These are phyloP conservation scores for Amazonetta brasiliensis DNA, from an alignment of 2,797 vertebrate species.

Conservation along the genomic window DNA sequence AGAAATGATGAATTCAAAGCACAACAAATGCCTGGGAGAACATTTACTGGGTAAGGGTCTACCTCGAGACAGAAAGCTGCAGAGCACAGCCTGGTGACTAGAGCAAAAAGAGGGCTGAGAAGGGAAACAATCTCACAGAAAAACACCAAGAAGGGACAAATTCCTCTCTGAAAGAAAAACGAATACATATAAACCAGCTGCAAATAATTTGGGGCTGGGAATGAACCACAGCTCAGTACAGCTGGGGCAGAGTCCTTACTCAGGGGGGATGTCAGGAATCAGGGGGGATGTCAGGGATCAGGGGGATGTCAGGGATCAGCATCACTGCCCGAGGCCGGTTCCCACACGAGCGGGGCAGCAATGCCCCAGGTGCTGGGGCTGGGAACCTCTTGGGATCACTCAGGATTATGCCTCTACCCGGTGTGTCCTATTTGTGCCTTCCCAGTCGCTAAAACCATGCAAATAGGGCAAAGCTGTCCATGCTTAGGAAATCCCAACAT, in stretches of 20 bases:
- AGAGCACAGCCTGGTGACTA: background rate
- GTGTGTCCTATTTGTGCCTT: background rate
- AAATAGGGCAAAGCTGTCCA: background rate
- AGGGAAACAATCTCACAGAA: background rate
- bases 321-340: accelerated
- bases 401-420: background rate
- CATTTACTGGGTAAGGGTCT: background rate
- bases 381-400: background rate
- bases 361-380: background rate
- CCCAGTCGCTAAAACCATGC: background rate
- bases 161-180: background rate
- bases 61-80: background rate
- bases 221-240: background rate
- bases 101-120: background rate
- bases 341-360: background rate
- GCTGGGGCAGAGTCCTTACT: background rate
- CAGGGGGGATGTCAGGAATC: background rate
- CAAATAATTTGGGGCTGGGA: background rate
- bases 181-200: background rate
- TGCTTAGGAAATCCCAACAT: background rate
- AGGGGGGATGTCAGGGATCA: background rate
- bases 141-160: background rate
- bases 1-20: background rate
- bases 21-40: background rate
- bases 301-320: background rate